phyloP scores from a whole-genome alignment of 1,140 invertebrate species.

The Metaphire vulgaris region DNA sequence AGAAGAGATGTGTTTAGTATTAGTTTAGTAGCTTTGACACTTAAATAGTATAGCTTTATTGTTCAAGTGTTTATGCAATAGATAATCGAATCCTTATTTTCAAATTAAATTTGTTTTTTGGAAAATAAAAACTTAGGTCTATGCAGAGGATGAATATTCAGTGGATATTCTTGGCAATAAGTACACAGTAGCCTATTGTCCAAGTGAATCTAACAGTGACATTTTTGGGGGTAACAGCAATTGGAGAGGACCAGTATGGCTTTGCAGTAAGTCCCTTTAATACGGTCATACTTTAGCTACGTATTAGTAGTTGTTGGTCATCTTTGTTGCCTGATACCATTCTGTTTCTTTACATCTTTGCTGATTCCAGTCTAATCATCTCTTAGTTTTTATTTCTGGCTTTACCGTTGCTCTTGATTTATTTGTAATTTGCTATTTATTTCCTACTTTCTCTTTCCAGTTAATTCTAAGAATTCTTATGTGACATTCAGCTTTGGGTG shows the following conservation, averaged over 20 bases:
- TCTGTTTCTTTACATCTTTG: not conserved
- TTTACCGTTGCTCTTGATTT: not conserved
- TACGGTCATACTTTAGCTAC: not conserved
- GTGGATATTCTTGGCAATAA: slow-evolving; percentile 35
- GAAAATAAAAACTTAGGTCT: too few relatives aligned
- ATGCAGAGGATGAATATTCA: slow-evolving; percentile 38
- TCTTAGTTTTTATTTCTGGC: not conserved
- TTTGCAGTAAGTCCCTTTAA: slow-evolving; percentile 40
- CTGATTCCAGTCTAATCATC: not conserved
- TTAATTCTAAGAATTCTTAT: too few relatives aligned
- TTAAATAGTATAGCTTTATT: too few relatives aligned
- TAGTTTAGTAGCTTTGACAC: too few relatives aligned
- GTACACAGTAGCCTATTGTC: slow-evolving; percentile 46
- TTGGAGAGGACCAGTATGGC: slow-evolving; percentile 54
- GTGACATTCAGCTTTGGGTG: too few relatives aligned
- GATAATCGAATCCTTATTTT: too few relatives aligned
- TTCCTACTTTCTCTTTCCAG: not conserved
- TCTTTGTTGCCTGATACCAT: not conserved
- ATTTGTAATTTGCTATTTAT: not conserved
- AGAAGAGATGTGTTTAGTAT: too few relatives aligned
- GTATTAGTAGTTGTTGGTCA: not conserved
- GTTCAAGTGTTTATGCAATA: too few relatives aligned
- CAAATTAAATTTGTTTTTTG: too few relatives aligned
- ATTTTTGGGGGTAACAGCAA: slow-evolving; percentile 55
- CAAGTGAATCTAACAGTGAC: slow-evolving; percentile 48